These are phyloP conservation scores for Myiotriccus ornatus DNA, from an alignment of 2,797 vertebrate genomes.

Conservation along the genomic window DNA sequence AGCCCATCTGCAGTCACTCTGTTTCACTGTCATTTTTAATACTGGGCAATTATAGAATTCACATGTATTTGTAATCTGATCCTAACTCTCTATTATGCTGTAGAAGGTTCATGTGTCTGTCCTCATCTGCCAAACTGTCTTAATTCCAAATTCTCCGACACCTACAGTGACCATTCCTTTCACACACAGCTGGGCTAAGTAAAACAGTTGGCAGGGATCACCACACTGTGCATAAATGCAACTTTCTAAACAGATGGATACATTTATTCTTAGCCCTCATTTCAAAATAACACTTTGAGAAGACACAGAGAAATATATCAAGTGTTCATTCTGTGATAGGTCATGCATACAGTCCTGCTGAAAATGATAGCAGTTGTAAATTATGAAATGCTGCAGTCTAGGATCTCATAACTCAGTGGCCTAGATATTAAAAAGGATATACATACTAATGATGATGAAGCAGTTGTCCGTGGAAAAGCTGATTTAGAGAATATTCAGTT, in stretches of 20 bases:
- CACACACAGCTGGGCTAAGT: neutral
- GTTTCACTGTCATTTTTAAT: neutral
- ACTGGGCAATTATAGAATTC: neutral
- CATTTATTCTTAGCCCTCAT: neutral
- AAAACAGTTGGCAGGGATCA: neutral
- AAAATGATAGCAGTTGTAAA: conserved; percentile 25
- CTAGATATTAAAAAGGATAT: conserved; percentile 77
- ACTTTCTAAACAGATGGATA: neutral
- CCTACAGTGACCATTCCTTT: neutral
- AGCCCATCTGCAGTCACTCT: neutral
- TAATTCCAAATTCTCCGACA: neutral
- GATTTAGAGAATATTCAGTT: conserved; percentile 72
- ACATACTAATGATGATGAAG: conserved; percentile 78
- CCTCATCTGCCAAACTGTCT: neutral
- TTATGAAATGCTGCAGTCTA: conserved; percentile 54
- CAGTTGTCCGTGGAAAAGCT: conserved; percentile 76
- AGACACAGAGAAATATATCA: neutral
- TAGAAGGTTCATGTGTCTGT: neutral
- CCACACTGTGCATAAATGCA: neutral
- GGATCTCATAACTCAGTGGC: conserved; percentile 57
- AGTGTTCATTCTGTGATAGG: conserved; percentile 3
- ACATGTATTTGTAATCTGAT: neutral
- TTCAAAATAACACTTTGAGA: neutral
- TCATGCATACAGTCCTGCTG: conserved; percentile 18
- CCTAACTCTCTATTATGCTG: neutral